phyloP scores from a whole-genome alignment of 37 sponge, comb jelly and placozoan genomes.

The Petrosia ficiformis region DNA sequence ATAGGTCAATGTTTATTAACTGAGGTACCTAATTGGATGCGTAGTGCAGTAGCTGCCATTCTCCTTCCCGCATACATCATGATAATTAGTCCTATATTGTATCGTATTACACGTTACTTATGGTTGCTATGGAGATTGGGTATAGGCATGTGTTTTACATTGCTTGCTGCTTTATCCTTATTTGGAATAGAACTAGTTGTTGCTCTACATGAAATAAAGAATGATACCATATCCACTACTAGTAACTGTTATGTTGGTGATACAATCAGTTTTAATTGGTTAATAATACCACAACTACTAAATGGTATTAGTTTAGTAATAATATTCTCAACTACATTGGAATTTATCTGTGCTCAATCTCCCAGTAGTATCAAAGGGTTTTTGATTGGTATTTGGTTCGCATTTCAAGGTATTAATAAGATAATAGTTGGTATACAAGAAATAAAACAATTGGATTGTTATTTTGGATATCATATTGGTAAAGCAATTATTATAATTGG shows the following conservation, averaged over 20 bases:
- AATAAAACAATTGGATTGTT: neutral
- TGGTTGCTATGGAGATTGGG: neutral
- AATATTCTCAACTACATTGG: conserved; percentile 26
- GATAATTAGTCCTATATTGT: neutral
- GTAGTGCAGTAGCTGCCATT: neutral
- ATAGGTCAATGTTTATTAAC: neutral
- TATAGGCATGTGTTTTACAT: neutral
- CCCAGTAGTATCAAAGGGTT: conserved; percentile 56
- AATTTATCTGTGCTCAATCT: conserved; percentile 56
- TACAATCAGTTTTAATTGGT: neutral
- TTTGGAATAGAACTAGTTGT: neutral
- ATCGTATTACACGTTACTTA: neutral
- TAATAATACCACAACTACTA: neutral
- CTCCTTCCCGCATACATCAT: neutral
- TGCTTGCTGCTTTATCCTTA: neutral
- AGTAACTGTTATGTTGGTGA: neutral
- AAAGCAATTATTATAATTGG: neutral
- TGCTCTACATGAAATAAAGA: neutral
- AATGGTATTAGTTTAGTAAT: neutral
- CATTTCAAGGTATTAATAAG: conserved; percentile 25
- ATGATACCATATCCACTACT: neutral
- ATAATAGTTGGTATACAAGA: neutral
- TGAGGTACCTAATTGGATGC: neutral
- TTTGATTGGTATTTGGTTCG: conserved; percentile 57
- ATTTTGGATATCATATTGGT: neutral